A percentile compares a stretch with the other conserved stretches of the same genome.
These are phyloP conservation scores for Ophioninae sp. DNA, from an alignment of 2,888 invertebrate genomes.

Conservation along the genomic window DNA sequence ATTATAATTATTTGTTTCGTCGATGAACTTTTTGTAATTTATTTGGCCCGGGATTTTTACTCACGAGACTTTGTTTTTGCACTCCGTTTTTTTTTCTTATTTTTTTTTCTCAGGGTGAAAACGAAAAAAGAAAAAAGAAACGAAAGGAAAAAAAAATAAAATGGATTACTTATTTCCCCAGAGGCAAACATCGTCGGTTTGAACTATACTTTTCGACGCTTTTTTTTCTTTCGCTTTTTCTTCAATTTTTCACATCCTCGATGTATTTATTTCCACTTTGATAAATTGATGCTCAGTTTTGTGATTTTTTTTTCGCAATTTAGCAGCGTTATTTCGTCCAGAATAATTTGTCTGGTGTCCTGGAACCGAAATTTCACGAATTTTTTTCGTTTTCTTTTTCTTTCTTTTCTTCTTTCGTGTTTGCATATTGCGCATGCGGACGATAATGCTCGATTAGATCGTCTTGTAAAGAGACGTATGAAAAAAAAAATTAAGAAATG, in stretches of 20 bases:
- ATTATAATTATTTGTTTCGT: conserved; percentile 41
- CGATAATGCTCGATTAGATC: too few species aligned
- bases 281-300: conserved; percentile 1
- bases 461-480: too few species aligned
- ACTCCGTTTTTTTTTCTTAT: conserved; percentile 7
- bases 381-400: neutral
- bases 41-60: neutral
- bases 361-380: conserved; percentile 46
- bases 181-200: neutral
- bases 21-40: conserved; percentile 11
- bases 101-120: neutral
- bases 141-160: neutral
- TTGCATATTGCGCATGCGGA: too few species aligned
- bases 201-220: conserved; percentile 6
- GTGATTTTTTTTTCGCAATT: neutral
- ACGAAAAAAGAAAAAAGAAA: neutral
- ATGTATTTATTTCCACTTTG: neutral
- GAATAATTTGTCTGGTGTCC: conserved; percentile 51
- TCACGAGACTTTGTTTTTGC: conserved; percentile 18
- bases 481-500: too few species aligned
- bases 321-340: conserved; percentile 18
- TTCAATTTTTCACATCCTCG: too few species aligned
- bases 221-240: conserved; percentile 11
- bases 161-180: neutral
- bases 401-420: conserved; percentile 1